Conservation (phyloP, 2,113 vertebrate genomes). For the Takifugu bimaculatus region DNA sequence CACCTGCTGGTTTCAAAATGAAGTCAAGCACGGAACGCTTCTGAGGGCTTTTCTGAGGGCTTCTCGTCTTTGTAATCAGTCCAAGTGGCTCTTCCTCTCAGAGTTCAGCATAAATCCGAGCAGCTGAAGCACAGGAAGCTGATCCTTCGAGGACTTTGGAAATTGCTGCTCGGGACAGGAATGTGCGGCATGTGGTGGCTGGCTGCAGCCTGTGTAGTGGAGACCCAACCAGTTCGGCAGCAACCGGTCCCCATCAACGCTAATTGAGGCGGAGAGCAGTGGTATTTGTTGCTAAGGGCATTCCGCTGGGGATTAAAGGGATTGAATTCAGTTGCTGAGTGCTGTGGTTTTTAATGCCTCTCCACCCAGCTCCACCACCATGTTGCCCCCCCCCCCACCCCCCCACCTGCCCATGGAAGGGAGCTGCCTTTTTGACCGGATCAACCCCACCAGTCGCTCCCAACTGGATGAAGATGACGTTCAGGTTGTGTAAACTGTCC, state of each 20-base stretch:
- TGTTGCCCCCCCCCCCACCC: constrained; percentile 22
- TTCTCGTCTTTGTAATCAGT: too few species aligned
- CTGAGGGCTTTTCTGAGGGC: too few species aligned
- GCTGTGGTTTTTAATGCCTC: constrained; percentile 65
- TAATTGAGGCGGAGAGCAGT: constrained; percentile 59
- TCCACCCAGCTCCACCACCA: not conserved
- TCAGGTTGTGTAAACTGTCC: not conserved
- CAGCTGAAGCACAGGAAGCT: too few species aligned
- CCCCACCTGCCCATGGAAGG: constrained; percentile 44
- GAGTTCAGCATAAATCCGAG: too few species aligned
- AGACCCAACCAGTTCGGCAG: not conserved
- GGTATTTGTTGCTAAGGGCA: constrained; percentile 42
- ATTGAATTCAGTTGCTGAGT: constrained; percentile 73
- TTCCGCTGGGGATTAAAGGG: constrained; percentile 72
- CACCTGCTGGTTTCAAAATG: too few species aligned
- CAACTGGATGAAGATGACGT: too few species aligned
- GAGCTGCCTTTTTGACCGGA: constrained; percentile 61
- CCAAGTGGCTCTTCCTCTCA: too few species aligned
- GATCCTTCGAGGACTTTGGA: constrained; percentile 29
- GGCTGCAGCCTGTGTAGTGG: constrained; percentile 4
- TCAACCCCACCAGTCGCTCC: constrained; percentile 22
- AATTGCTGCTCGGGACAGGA: constrained; percentile 42
- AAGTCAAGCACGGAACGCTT: too few species aligned
- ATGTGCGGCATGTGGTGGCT: constrained; percentile 45
- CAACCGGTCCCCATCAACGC: constrained; percentile 37